A percentile compares a stretch with the other conserved stretches of the same genome.
These are phyloP conservation scores for Chelmon rostratus DNA, from an alignment of 2,797 vertebrate genomes.

Conservation along the genomic window DNA sequence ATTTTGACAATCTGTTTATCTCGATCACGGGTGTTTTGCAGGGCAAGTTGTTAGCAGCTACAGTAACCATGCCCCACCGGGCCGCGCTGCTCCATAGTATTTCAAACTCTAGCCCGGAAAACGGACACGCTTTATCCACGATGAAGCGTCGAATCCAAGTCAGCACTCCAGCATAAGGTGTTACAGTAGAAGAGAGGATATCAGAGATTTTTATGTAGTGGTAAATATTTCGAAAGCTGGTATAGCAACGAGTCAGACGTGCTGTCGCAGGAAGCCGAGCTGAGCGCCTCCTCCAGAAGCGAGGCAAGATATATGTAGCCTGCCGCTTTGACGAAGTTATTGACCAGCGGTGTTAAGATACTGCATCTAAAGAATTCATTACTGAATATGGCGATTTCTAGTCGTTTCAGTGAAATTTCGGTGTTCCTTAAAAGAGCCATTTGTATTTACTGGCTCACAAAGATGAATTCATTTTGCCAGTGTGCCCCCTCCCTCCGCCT, in stretches of 20 bases:
- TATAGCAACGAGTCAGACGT: slow-evolving; percentile 43
- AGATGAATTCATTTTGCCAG: slow-evolving; percentile 79
- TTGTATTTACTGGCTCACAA: slow-evolving; percentile 69
- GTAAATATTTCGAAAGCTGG: slow-evolving; percentile 29
- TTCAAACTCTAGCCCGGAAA: slow-evolving; percentile 24
- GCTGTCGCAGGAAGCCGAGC: slow-evolving; percentile 69
- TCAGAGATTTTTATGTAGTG: slow-evolving; percentile 9
- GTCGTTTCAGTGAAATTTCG: slow-evolving; percentile 8
- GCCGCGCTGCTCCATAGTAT: slow-evolving; percentile 38
- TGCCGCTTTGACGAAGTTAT: slow-evolving; percentile 41
- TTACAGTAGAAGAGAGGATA: not conserved
- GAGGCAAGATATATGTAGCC: slow-evolving; percentile 43
- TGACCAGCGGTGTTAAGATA: slow-evolving; percentile 2
- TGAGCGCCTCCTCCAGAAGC: slow-evolving; percentile 57
- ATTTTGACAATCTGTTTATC: slow-evolving; percentile 82
- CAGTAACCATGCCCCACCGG: slow-evolving; percentile 46
- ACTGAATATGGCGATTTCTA: slow-evolving; percentile 7
- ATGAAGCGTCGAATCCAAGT: slow-evolving; percentile 23
- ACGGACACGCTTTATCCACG: slow-evolving; percentile 16
- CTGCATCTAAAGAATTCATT: not conserved
- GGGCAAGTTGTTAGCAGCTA: slow-evolving; percentile 64
- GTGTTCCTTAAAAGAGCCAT: slow-evolving; percentile 57
- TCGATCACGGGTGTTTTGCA: slow-evolving; percentile 67
- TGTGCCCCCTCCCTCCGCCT: slow-evolving; percentile 73
- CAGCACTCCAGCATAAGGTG: fast-evolving